Base-by-base conservation (phyloP, 2,113 vertebrate genomes). In the Apus apus region DNA sequence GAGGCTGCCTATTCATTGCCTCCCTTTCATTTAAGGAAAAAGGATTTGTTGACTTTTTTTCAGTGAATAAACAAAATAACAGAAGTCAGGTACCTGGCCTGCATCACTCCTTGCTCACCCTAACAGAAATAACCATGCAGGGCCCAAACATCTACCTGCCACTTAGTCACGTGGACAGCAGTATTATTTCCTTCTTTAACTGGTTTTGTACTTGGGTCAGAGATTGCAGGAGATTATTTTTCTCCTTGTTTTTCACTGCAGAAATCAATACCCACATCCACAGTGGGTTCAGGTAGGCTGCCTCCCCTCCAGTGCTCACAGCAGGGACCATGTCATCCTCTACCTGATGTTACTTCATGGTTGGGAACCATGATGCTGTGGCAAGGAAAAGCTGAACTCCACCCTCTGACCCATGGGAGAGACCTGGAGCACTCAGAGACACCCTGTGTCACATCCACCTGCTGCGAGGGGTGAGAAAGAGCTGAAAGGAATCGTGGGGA, bases 331-430 rank as follows among this genome's bases (percentile, higher is more conserved):
- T 40, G 26, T 2, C 1, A 9, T 27, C 58, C n/a, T 53, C 21
- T 54, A 36, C 1, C 0, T 64, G 34, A 18, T 1, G 2, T 51
- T 50, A 20, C 16, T 34, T 7, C 53, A 32, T 13, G 15, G 0
- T 20, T 66, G 61, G 20, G 22, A 91, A 66, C 38, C 2, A 1
- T 0, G 0, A 14, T 43, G 11, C 6, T 18, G 6, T 3, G 2
- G 13, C 2, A 71, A 13, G 27, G 23, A 78, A 81, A 75, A 50
- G 43, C 21, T 66, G n/a, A 87, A 54, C 30, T 75, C 67, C 15
- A 6, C 36, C 48, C 15, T 83, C 48, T 1, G 2, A 46, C 15
- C 40, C 60, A 30, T 1, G 0, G 29, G 32, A 93, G 40, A 68
- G 36, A 77, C 15, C 27, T 2, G 4, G 27, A 76, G 40, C 45